Percentiles rank a stretch among this genome's conserved stretches.
These are phyloP conservation scores for Gavialis gangeticus DNA, from an alignment of 2,113 vertebrate species.

Conservation along the genomic window DNA sequence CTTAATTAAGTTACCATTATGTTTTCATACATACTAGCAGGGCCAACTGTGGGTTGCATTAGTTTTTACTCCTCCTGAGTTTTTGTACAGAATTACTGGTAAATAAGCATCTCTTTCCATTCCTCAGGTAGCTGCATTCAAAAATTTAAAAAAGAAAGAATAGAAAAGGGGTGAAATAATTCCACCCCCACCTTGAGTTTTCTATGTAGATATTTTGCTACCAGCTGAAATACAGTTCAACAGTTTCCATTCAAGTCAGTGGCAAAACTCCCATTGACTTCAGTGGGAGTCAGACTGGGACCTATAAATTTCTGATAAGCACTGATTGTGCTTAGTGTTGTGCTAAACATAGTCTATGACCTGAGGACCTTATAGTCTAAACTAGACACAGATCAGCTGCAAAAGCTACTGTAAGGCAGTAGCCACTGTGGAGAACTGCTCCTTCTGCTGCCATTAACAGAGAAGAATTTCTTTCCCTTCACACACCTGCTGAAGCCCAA, in stretches of 20 bases:
- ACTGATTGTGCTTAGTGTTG: too few relatives aligned
- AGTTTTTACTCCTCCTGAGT: neutral
- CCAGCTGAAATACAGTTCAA: neutral
- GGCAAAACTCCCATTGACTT: neutral
- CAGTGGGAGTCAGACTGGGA: neutral
- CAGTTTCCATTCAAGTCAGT: neutral
- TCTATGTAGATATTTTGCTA: neutral
- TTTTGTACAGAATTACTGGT: neutral
- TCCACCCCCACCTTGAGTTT: neutral
- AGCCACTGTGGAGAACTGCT: neutral
- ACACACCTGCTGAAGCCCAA: neutral
- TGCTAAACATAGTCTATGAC: neutral
- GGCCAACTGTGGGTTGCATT: neutral
- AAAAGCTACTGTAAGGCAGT: neutral
- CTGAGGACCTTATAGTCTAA: neutral
- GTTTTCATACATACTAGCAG: neutral
- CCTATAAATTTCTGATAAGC: neutral
- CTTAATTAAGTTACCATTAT: neutral
- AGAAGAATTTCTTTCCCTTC: rapidly evolving
- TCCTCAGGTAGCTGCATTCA: neutral
- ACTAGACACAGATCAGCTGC: neutral
- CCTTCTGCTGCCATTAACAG: neutral
- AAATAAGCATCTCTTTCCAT: neutral
- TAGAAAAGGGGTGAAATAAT: neutral
- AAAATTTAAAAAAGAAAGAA: too few relatives aligned